Evolutionary conservation across 2,113 vertebrate species (phyloP).

Genomic region (Monopterus albus): DNA sequence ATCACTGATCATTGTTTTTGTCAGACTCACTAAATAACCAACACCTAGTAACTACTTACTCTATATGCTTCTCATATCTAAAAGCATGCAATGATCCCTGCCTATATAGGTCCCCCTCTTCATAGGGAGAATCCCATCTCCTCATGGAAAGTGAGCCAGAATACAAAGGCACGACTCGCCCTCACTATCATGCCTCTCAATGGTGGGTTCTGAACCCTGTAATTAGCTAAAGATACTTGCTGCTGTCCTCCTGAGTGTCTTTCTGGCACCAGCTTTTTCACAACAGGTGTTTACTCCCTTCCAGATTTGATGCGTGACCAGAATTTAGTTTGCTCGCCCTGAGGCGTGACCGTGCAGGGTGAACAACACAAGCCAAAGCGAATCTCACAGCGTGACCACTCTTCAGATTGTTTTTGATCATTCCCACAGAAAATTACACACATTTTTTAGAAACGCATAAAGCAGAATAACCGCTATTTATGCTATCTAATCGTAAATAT

Average conservation of each 20-base stretch:
- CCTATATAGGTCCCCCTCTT: too few relatives aligned
- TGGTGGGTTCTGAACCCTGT: constrained; percentile 37
- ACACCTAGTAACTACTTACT: too few relatives aligned
- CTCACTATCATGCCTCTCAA: constrained; percentile 30
- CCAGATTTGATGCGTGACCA: constrained; percentile 50
- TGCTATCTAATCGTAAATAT: too few relatives aligned
- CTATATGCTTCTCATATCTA: neutral
- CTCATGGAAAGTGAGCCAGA: constrained; percentile 11
- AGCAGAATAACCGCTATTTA: too few relatives aligned
- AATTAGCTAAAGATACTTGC: constrained; percentile 41
- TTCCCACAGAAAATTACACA: neutral
- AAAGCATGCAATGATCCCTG: neutral
- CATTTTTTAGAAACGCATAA: too few relatives aligned
- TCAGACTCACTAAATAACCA: too few relatives aligned
- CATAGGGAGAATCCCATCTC: constrained; percentile 7
- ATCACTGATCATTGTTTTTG: constrained; percentile 63
- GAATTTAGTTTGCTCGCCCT: constrained; percentile 9
- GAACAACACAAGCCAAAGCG: neutral
- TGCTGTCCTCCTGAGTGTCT: constrained; percentile 23
- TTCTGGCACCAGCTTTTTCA: constrained; percentile 11
- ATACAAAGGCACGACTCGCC: constrained; percentile 20
- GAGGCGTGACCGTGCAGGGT: constrained; percentile 25
- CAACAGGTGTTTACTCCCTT: constrained; percentile 52
- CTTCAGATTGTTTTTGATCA: neutral
- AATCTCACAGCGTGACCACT: constrained; percentile 6